These are phyloP conservation scores for Platyrinchus mystaceus DNA, from an alignment of 2,797 vertebrate genomes.

Conservation along the genomic window DNA sequence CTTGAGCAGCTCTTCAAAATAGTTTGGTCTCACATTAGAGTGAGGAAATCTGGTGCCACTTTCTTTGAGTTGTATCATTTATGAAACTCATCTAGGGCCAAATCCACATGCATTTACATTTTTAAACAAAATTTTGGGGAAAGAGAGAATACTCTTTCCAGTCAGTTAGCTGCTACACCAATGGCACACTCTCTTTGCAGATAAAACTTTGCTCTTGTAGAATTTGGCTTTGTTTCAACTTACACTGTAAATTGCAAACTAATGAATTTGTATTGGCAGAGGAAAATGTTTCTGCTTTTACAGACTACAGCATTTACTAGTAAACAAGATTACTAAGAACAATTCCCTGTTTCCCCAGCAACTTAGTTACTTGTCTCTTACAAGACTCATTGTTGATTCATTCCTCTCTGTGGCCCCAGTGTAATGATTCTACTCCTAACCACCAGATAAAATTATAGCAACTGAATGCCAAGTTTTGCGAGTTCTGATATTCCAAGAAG, in stretches of 20 bases:
- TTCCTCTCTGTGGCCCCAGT: background rate
- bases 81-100: background rate
- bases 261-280: constrained; percentile 63
- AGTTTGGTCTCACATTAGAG: background rate
- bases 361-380: constrained; percentile 61
- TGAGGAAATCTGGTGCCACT: background rate
- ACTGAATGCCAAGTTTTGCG: background rate
- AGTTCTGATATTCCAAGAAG: background rate
- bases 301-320: constrained; percentile 37
- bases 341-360: constrained; percentile 61
- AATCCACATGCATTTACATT: background rate
- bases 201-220: constrained; percentile 36
- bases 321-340: constrained; percentile 59
- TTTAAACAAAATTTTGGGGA: background rate
- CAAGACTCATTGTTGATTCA: constrained; percentile 18
- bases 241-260: constrained; percentile 58
- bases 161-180: background rate
- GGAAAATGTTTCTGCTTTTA: constrained; percentile 42
- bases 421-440: background rate
- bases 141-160: background rate
- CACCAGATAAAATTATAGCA: background rate
- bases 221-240: constrained; percentile 48
- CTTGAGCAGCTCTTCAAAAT: background rate
- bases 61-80: background rate
- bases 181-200: constrained; percentile 27